phyloP scores from a whole-genome alignment of 2,888 invertebrate species.

The Mongoloraphidia duomilia region DNA sequence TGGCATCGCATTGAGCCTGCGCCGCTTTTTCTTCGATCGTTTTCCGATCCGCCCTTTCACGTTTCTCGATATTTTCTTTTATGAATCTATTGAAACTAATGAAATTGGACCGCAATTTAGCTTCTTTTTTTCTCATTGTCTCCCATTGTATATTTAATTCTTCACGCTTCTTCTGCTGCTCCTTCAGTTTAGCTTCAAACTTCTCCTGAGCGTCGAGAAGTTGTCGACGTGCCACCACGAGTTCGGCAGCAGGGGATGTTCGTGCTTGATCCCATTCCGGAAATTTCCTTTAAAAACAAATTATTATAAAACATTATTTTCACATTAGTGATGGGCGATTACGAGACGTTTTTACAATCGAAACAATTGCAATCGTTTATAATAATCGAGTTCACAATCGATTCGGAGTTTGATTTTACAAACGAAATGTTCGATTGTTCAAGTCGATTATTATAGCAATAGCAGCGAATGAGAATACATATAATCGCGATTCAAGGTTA shows the following conservation, averaged over 20 bases:
- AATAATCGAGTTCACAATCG: too few relatives aligned
- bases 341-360: too few relatives aligned
- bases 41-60: conserved; percentile 43
- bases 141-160: conserved; percentile 39
- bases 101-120: conserved; percentile 39
- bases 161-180: conserved; percentile 29
- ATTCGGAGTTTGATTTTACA: too few relatives aligned
- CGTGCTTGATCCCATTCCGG: conserved; percentile 48
- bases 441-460: too few relatives aligned
- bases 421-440: too few relatives aligned
- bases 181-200: conserved; percentile 31
- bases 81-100: conserved; percentile 49
- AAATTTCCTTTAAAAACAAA: conserved; percentile 32
- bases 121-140: conserved; percentile 37
- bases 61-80: conserved; percentile 48
- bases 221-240: conserved; percentile 38
- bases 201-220: conserved; percentile 35
- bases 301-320: neutral
- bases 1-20: conserved; percentile 32
- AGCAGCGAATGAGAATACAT: too few relatives aligned
- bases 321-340: too few relatives aligned
- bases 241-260: conserved; percentile 36
- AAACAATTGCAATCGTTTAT: too few relatives aligned
- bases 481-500: too few relatives aligned
- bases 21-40: conserved; percentile 38